Percentiles rank a stretch among this genome's conserved stretches.
Conservation (phyloP, 1,140 invertebrate species). For the Bombus haemorrhoidalis region DNA sequence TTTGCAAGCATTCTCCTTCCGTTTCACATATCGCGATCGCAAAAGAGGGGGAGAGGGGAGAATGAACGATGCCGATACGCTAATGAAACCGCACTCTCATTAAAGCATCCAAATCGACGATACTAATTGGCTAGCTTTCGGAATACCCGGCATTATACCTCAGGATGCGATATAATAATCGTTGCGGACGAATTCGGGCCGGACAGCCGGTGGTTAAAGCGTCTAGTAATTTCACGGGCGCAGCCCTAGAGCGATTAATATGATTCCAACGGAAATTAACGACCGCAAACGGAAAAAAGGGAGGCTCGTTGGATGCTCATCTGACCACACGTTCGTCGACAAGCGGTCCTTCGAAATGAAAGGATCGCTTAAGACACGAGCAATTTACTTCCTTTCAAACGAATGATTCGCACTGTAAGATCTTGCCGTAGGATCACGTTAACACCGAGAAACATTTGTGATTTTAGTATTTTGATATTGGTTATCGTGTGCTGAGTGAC, state of each 20-base stretch:
- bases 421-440: background rate
- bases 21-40: constrained; percentile 55
- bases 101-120: constrained; percentile 75
- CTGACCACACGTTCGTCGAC: constrained; percentile 26
- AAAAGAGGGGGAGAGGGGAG: background rate
- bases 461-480: background rate
- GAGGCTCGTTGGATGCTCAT: constrained; percentile 14
- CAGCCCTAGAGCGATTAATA: constrained; percentile 73
- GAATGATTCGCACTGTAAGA: background rate
- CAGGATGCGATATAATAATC: constrained; percentile 70
- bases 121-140: constrained; percentile 75
- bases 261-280: constrained; percentile 70
- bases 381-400: background rate
- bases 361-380: constrained; percentile 5
- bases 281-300: constrained; percentile 63
- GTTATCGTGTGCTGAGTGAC: background rate
- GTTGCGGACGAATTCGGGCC: constrained; percentile 68
- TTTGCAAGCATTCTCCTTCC: constrained; percentile 50
- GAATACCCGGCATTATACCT: constrained; percentile 76
- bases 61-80: constrained; percentile 50
- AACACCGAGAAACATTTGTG: background rate
- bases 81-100: constrained; percentile 73
- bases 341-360: constrained; percentile 13
- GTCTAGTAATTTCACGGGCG: constrained; percentile 73
- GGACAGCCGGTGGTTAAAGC: constrained; percentile 78